Conservation (phyloP, 2,113 vertebrate genomes). For the Carassius gibelio region DNA sequence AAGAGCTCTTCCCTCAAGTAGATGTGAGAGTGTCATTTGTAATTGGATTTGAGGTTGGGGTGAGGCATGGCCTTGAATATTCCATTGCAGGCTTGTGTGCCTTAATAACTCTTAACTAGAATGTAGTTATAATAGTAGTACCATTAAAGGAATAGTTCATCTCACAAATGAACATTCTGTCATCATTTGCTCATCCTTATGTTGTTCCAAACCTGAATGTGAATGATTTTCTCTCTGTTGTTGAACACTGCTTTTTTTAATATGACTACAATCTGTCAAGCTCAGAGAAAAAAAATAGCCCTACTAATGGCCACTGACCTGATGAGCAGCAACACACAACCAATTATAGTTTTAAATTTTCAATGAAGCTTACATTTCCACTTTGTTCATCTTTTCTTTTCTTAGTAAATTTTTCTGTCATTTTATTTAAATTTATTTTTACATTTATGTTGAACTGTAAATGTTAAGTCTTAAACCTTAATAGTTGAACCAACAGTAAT, state of each 20-base stretch:
- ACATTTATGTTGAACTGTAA: too few relatives aligned
- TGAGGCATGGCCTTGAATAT: conserved; percentile 13
- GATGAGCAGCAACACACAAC: too few relatives aligned
- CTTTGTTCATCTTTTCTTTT: too few relatives aligned
- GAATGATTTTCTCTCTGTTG: neutral
- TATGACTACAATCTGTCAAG: neutral
- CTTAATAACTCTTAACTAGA: neutral
- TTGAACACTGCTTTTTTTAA: neutral
- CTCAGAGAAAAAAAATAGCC: too few relatives aligned
- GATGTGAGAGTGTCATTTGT: conserved; percentile 19
- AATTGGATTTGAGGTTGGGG: conserved; percentile 28
- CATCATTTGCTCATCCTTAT: neutral
- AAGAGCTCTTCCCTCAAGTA: conserved; percentile 2
- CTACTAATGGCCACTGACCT: too few relatives aligned
- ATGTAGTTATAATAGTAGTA: neutral
- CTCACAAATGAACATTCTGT: neutral
- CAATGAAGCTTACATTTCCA: too few relatives aligned
- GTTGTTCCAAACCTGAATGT: neutral
- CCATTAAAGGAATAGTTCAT: neutral
- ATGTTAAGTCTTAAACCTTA: too few relatives aligned
- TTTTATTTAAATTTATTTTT: too few relatives aligned
- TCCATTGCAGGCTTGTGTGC: neutral
- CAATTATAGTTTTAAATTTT: too few relatives aligned
- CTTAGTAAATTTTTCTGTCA: too few relatives aligned
- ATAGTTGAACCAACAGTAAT: too few relatives aligned